Conservation (phyloP, 2,113 vertebrate species). For the Synchiropus splendidus region DNA sequence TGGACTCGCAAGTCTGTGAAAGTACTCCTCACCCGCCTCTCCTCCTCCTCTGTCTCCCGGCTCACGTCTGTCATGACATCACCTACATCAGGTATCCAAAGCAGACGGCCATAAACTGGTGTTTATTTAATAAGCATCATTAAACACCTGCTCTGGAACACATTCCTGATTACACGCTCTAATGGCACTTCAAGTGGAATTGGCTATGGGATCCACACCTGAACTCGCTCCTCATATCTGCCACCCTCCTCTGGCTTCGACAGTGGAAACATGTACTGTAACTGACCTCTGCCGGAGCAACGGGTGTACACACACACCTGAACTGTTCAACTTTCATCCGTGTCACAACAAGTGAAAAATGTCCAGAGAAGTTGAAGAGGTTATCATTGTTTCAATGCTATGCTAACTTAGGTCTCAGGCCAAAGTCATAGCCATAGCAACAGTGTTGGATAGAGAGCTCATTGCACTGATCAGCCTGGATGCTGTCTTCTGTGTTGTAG, state of each 20-base stretch:
- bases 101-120: conserved; percentile 63
- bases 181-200: conserved; percentile 58
- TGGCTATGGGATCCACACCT: conserved; percentile 77
- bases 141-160: conserved; percentile 66
- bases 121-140: conserved; percentile 59
- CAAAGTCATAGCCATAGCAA: too few species aligned
- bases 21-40: conserved; percentile 16
- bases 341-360: too few species aligned
- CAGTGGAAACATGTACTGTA: conserved; percentile 20
- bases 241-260: conserved; percentile 29
- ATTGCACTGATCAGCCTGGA: too few species aligned
- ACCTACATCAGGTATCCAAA: conserved; percentile 61
- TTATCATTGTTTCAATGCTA: too few species aligned
- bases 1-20: conserved; percentile 63
- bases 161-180: conserved; percentile 65
- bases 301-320: too few species aligned
- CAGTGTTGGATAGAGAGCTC: too few species aligned
- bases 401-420: too few species aligned
- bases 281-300: conserved; percentile 1
- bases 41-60: background rate
- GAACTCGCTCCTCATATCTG: conserved; percentile 61
- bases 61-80: conserved; percentile 49
- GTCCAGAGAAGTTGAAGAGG: too few species aligned
- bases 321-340: too few species aligned
- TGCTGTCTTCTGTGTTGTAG: too few species aligned